Base-by-base conservation (phyloP, 2,797 vertebrate genomes). In the Vespertilio murinus region DNA sequence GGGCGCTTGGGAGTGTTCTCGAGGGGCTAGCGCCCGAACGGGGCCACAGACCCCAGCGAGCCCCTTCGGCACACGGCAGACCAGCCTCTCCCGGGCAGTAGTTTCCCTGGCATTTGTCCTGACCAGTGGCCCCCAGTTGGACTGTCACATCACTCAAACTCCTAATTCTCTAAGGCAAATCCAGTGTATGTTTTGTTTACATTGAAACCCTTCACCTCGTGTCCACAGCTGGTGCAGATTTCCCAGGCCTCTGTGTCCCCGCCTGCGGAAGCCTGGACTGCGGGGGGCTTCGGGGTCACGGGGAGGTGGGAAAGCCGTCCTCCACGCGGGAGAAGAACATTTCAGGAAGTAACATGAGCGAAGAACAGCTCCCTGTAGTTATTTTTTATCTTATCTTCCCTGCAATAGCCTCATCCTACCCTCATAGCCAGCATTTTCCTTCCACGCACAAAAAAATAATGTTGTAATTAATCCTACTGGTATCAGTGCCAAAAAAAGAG, bases 381-480 rank as follows among this genome's bases (percentile, higher is more conserved):
- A 84, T 70, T 71, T 59, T 52, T 61, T 52, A 33, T 90, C 35
- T 82, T 83, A 64, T 35, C 69, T 54, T 94, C 33, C 35, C 35
- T 90, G 1, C 69, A 70, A 38, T 71, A 71, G 42, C 40, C 38
- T 40, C 38, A 61, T 33, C 78, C n/a, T n/a, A 23, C 11, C 38
- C 13, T 74, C 18, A 13, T 52, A 67, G 38, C 61, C 71, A 73
- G 52, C 28, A 65, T 85, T 82, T 90, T 92, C 45, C 54, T 78
- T 45, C 23, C n/a, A 80, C 16, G 42, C 25, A 54, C 20, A 22
- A 14, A 40, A 54, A 70, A 79, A 69, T 54, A 75, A 33, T 65
- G 22, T 82, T 84, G 65, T 85, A 23, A 73, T 83, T 80, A 82
- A 83, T 92, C 70, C 78, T 90, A 70, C 12, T 70, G 65, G 75